A percentile compares a stretch with the other conserved stretches of the same genome.
phyloP scores from a whole-genome alignment of 2,888 invertebrate genomes.

The Agrochola macilenta region DNA sequence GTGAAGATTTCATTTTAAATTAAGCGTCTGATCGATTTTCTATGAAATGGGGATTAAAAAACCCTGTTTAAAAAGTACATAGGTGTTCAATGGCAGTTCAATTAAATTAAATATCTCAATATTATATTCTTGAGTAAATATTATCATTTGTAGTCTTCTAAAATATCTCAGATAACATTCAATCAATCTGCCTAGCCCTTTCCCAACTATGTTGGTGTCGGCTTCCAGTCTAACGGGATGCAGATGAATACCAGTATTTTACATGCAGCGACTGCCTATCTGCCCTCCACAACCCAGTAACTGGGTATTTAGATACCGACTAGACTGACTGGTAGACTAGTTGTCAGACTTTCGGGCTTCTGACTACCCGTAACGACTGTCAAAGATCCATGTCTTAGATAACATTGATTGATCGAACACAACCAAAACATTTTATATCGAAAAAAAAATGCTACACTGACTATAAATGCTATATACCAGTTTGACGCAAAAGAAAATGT shows the following conservation, averaged over 20 bases:
- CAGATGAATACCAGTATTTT: too few relatives aligned
- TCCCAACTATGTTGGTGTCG: too few relatives aligned
- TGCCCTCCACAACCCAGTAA: too few relatives aligned
- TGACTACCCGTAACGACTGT: too few relatives aligned
- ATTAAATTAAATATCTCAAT: background rate
- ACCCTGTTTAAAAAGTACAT: background rate
- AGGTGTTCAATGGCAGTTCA: too few relatives aligned
- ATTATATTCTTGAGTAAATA: too few relatives aligned
- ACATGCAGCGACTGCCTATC: too few relatives aligned
- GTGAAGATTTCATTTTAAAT: constrained; percentile 2
- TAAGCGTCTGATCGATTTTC: background rate
- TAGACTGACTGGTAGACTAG: too few relatives aligned
- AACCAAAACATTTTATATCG: background rate
- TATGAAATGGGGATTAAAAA: background rate
- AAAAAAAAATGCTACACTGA: background rate
- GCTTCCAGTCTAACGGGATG: too few relatives aligned
- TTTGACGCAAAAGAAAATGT: constrained; percentile 13
- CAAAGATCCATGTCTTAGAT: background rate
- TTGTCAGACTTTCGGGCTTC: too few relatives aligned
- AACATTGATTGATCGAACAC: background rate
- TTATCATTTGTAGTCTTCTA: background rate
- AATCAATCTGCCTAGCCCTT: too few relatives aligned
- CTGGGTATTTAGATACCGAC: too few relatives aligned
- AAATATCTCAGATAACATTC: background rate
- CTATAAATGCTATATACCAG: background rate